Base-by-base conservation (phyloP, 2,113 vertebrate species). In the Hyperopisus bebe region DNA sequence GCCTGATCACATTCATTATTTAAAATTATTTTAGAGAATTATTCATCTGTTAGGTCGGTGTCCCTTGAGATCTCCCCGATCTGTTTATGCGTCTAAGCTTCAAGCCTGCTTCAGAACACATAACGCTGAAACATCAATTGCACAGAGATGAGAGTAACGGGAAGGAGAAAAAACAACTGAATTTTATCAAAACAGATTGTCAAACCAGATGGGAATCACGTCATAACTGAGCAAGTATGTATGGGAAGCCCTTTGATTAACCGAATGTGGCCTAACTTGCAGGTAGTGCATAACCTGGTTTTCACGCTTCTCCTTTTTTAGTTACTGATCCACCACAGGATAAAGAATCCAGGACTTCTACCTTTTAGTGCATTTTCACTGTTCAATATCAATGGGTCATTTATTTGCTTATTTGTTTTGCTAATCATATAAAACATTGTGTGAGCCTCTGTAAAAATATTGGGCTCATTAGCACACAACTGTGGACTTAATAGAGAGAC, bases 101-200 rank as follows among this genome's bases (percentile, higher is more conserved):
- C 92, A 93, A 42, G 94, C 89, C 92, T 91, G 77, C 87, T 88
- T 92, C 92, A 94, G 92, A 94, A 93, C 90, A 66, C 27, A 66
- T 88, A 92, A 92, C 89, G 91, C 91, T 90, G 91, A 93, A 94
- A 94, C 94, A 93, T 95, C 92, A 95, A 94, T 92, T 92, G 89
- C 92, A 91, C 53, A 88, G 91, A 92, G 92, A 93, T 92, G 91
- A 92, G 88, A 90, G 90, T 93, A 91, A 88, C 58, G 89, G 90
- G 92, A 93, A 95, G 87, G 77, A 77, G 85, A 91, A 91, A 92
- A 93, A 92, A 92, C 92, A 94, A 95, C 91, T 91, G 94, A 96
- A 94, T 95, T 94, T 93, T 93, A 95, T 95, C 94, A 95, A 96
- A 95, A 94, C 94, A 95, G 95, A 95, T 95, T 95, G 95, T 95